Base-by-base conservation (phyloP, 2,797 vertebrate species). In the Aeoliscus strigatus region DNA sequence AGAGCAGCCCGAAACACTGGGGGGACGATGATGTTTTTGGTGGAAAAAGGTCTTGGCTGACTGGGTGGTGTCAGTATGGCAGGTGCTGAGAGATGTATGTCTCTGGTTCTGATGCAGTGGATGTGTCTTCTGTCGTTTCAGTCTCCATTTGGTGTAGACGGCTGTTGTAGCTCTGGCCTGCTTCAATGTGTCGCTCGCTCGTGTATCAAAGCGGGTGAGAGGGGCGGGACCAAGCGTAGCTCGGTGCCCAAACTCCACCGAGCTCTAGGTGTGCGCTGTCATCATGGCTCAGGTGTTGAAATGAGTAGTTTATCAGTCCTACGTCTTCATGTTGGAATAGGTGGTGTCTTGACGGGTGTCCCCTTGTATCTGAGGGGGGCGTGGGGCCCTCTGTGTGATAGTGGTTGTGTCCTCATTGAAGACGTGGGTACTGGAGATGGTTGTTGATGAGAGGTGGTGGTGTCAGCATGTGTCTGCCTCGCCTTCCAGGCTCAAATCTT, bases 351-450 rank as follows among this genome's bases (percentile, higher is more conserved):
- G 71, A 28, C 29, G 66, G 33, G 49, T 52, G 10, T 59, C 71
- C 62, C 66, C 53, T 45, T 43, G 52, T 82, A 33, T 80, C 63
- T 63, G 39, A 9, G 21, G 60, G 56, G 71, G 51, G 43, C 13
- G 14, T 53, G 52, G 58, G 68, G 48, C 54, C 66, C 60, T 74
- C 51, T 70, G 68, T 82, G 35, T 77, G 59, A 74, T 27, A 60
- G 64, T 75, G 70, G 60, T 34, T 78, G 74, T 82, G 77, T 85
- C 81, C 72, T 81, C 67, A 57, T 17, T 79, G 76, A 43, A 63
- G 80, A 42, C 51, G 70, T 73, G 66, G 75, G 63, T 53, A 50
- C 59, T 68, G 51, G 61, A 47, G 65, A 14, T 78, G 73, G 54
- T 66, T 71, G 62, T 31, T 51, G 70, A 35, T 11, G 64, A 43